These are phyloP conservation scores for Anableps anableps DNA, from an alignment of 2,797 vertebrate genomes.

Conservation along the genomic window DNA sequence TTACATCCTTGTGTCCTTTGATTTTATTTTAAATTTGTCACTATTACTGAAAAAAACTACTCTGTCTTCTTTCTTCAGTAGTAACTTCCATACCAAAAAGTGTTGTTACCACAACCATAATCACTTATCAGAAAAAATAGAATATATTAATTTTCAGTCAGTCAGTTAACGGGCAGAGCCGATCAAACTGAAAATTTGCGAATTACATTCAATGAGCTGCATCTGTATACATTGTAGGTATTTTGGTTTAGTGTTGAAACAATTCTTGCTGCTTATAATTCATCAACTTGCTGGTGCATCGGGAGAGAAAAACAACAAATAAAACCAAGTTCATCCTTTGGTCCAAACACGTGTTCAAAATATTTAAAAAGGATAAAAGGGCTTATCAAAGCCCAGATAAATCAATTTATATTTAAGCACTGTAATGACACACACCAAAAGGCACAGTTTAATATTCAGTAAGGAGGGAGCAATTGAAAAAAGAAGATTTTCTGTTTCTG, in stretches of 20 bases:
- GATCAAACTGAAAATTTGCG: neutral
- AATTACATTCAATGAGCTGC: neutral
- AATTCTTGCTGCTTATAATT: neutral
- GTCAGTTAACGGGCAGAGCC: neutral
- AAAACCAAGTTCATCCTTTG: neutral
- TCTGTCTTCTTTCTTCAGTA: too few species aligned
- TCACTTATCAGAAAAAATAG: neutral
- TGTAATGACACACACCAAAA: constrained; percentile 26
- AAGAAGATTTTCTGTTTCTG: constrained; percentile 13
- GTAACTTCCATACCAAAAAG: neutral
- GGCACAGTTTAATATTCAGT: constrained; percentile 27
- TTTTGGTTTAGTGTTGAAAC: neutral
- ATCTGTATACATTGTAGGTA: neutral
- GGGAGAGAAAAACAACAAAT: neutral
- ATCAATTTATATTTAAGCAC: constrained; percentile 1
- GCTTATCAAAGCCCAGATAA: neutral
- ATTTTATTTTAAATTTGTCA: too few species aligned
- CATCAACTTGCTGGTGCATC: neutral
- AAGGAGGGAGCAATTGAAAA: constrained; percentile 19
- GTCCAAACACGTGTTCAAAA: neutral
- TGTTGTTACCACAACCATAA: neutral
- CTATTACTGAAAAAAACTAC: neutral
- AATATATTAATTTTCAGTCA: neutral
- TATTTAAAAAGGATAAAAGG: neutral
- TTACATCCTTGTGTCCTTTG: neutral